These are phyloP conservation scores for Eristalis intricaria DNA, from an alignment of 2,888 invertebrate genomes.

Conservation along the genomic window DNA sequence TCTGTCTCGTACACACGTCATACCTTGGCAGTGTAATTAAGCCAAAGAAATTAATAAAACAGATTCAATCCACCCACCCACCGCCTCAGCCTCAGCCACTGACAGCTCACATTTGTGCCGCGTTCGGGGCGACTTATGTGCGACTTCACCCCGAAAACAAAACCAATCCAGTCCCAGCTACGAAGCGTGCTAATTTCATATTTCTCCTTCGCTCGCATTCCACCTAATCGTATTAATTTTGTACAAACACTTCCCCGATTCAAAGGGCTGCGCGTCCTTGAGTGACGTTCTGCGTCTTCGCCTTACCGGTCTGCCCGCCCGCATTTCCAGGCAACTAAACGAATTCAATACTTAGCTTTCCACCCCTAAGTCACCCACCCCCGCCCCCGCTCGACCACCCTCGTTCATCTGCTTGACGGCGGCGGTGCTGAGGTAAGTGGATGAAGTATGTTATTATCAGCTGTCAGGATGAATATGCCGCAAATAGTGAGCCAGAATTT, in stretches of 20 bases:
- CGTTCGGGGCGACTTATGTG: background rate
- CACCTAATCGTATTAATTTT: slow-evolving; percentile 15
- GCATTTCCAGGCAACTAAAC: slow-evolving; percentile 23
- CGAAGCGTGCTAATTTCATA: slow-evolving; percentile 19
- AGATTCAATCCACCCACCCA: background rate
- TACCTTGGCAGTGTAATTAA: slow-evolving; percentile 34
- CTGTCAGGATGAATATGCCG: slow-evolving; percentile 37
- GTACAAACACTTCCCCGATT: slow-evolving; percentile 13
- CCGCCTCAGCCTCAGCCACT: background rate
- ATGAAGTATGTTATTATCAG: slow-evolving; percentile 46
- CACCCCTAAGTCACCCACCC: background rate
- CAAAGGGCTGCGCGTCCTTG: background rate
- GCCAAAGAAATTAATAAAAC: slow-evolving; percentile 29
- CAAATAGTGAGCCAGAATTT: slow-evolving; percentile 28
- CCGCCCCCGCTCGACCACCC: background rate
- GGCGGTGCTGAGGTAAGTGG: background rate
- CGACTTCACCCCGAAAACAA: background rate
- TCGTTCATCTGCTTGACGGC: no score
- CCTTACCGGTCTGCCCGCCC: no score
- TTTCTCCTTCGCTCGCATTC: slow-evolving; percentile 10
- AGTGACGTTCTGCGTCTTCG: background rate
- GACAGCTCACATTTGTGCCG: no score
- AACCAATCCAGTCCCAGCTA: slow-evolving; percentile 2
- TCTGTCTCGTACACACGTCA: background rate
- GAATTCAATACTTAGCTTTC: slow-evolving; percentile 25